Base-by-base conservation (phyloP, 1,140 invertebrate genomes). In the Pollicipes pollicipes region DNA sequence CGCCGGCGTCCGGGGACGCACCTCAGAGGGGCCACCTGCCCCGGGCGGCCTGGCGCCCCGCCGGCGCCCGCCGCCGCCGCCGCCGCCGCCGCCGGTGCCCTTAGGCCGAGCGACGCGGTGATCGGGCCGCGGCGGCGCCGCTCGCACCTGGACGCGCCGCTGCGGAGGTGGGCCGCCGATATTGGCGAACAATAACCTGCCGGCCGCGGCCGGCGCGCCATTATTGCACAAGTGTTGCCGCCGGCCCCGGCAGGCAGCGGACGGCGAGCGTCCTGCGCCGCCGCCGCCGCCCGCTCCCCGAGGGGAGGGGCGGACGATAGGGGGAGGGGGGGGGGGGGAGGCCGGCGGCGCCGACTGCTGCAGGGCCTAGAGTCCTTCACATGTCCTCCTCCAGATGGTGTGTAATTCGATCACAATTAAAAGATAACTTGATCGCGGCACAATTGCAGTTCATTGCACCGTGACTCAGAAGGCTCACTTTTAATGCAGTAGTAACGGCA, bases 111-210 rank as follows among this genome's bases (percentile, higher is more conserved):
- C n/a, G n/a, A n/a, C n/a, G n/a, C n/a, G n/a, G n/a, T n/a, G n/a
- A n/a, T n/a, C n/a, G n/a, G n/a, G n/a, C n/a, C n/a, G n/a, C n/a
- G n/a, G n/a, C n/a, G n/a, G n/a, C n/a, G n/a, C n/a, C n/a, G n/a
- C n/a, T n/a, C n/a, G n/a, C 66, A 77, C 77, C 68, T 77, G 76
- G 27, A 77, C 75, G 30, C 77, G 77, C 66, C 76, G 75, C 69
- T 79, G 78, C 30, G 29, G 74, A 21, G 28, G 72, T 71, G 70
- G 71, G 73, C 71, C 71, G 70, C 37, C 70, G 71, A 69, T 71
- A 72, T 66, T 72, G 74, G 45, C 69, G 35, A 67, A 63, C 31
- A 69, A 17, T 70, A 71, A 45, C 68, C 71, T 27, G 68, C 64
- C 69, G 66, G 72, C 70, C 28, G 35, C 28, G 35, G 6, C 32